phyloP scores from a whole-genome alignment of 2,888 invertebrate species.

The Torymus aiolomorphi region DNA sequence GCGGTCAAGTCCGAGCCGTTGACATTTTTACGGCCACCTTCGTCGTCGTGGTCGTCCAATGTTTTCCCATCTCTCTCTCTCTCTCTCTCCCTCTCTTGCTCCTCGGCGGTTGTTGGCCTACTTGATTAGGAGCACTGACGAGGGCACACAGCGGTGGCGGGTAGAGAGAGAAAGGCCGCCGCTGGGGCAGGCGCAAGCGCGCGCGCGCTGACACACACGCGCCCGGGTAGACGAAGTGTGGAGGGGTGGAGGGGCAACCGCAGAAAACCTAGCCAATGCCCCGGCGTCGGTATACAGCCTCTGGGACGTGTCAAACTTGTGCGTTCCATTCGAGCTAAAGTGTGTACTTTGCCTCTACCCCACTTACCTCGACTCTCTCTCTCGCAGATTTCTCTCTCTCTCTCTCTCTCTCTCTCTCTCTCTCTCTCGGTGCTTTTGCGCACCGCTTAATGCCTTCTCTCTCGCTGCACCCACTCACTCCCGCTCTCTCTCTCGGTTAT shows the following conservation, averaged over 20 bases:
- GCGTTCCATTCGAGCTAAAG: constrained; percentile 25
- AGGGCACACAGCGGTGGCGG: constrained; percentile 2
- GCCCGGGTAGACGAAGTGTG: no score
- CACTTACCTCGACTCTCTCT: constrained; percentile 5
- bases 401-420: no score
- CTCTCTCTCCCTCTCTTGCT: constrained; percentile 1
- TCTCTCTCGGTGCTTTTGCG: not conserved
- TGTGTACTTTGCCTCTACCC: constrained; percentile 28
- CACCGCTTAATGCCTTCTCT: not conserved
- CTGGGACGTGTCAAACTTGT: constrained; percentile 27
- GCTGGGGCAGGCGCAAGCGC: no score
- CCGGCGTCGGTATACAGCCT: not conserved
- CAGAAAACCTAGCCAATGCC: not conserved
- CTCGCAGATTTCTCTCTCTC: no score
- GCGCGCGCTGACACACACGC: no score
- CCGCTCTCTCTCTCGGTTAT: no score
- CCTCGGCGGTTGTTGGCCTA: constrained; percentile 25
- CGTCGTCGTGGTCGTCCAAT: no score
- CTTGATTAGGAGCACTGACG: constrained; percentile 41
- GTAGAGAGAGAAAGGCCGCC: constrained; percentile 9
- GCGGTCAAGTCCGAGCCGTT: not conserved
- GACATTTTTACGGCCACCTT: constrained; percentile 20
- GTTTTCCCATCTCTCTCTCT: no score
- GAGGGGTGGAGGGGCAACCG: no score
- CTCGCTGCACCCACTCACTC: no score